Conservation (phyloP, 2,888 invertebrate genomes). For the Mongoloraphidia duomilia region DNA sequence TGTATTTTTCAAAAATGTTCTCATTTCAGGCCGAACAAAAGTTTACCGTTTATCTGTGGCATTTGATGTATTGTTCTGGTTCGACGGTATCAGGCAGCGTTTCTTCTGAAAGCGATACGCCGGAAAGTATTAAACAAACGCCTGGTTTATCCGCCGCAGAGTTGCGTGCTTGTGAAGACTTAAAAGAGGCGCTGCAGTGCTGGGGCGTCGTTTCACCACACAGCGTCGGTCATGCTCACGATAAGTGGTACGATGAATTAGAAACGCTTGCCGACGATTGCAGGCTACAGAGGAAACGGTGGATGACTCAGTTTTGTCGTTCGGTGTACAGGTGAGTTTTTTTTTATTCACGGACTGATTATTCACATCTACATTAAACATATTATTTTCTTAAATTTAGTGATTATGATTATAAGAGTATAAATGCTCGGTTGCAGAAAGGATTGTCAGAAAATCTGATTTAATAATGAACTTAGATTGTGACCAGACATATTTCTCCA, state of each 20-base stretch:
- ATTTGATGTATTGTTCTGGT: constrained; percentile 20
- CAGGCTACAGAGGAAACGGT: constrained; percentile 24
- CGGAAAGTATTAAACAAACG: constrained; percentile 15
- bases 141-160: constrained; percentile 28
- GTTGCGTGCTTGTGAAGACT: constrained; percentile 27
- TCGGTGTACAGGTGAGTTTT: constrained; percentile 22
- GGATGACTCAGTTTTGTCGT: constrained; percentile 26
- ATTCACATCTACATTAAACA: constrained; percentile 7
- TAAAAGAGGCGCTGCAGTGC: constrained; percentile 27
- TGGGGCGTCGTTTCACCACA: constrained; percentile 26
- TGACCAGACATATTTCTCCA: too few relatives aligned
- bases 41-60: constrained; percentile 32
- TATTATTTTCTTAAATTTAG: too few relatives aligned
- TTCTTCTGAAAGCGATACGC: background rate
- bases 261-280: constrained; percentile 24
- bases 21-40: constrained; percentile 28
- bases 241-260: constrained; percentile 27
- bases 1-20: too few relatives aligned
- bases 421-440: too few relatives aligned
- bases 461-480: too few relatives aligned
- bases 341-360: background rate
- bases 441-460: too few relatives aligned
- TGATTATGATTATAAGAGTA: too few relatives aligned
- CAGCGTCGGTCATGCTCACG: constrained; percentile 23
- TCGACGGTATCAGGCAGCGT: background rate